Conservation (phyloP, 1,140 invertebrate species). For the Choristoneura fumiferana region DNA sequence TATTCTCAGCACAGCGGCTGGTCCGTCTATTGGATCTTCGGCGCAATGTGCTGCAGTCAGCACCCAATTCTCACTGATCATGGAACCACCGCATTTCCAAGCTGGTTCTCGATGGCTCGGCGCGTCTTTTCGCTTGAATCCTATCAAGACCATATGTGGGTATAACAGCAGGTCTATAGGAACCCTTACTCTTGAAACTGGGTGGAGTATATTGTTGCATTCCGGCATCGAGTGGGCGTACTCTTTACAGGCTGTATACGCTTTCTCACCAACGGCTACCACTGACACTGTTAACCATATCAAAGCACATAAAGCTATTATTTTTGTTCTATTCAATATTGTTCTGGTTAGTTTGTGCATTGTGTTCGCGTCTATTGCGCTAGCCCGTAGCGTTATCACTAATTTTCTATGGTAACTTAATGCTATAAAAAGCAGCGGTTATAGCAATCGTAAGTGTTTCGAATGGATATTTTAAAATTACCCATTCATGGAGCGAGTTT, state of each 20-base stretch:
- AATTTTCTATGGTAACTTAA: not conserved
- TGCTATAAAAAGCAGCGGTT: not conserved
- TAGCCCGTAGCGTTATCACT: not conserved
- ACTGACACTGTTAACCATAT: not conserved
- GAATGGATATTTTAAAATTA: not conserved
- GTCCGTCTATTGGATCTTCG: slow-evolving; percentile 50
- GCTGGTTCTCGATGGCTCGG: slow-evolving; percentile 22
- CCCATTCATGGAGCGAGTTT: no score
- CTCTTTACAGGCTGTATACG: slow-evolving; percentile 51
- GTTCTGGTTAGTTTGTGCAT: not conserved
- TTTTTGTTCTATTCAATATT: not conserved
- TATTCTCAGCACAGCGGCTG: slow-evolving; percentile 49
- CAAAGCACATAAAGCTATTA: not conserved
- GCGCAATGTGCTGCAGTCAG: slow-evolving; percentile 81
- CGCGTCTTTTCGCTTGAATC: slow-evolving; percentile 39
- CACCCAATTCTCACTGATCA: slow-evolving; percentile 78
- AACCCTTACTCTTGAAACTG: slow-evolving; percentile 45
- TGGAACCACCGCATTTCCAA: slow-evolving; percentile 78
- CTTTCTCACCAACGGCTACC: slow-evolving; percentile 51
- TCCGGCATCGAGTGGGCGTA: slow-evolving; percentile 60
- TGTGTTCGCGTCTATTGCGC: not conserved
- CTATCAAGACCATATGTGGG: slow-evolving; percentile 68
- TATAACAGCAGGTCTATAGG: slow-evolving; percentile 61
- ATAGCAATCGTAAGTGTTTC: not conserved
- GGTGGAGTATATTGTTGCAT: slow-evolving; percentile 59